These are phyloP conservation scores for Chloropsis cyanopogon DNA, from an alignment of 2,113 vertebrate genomes.

Conservation along the genomic window DNA sequence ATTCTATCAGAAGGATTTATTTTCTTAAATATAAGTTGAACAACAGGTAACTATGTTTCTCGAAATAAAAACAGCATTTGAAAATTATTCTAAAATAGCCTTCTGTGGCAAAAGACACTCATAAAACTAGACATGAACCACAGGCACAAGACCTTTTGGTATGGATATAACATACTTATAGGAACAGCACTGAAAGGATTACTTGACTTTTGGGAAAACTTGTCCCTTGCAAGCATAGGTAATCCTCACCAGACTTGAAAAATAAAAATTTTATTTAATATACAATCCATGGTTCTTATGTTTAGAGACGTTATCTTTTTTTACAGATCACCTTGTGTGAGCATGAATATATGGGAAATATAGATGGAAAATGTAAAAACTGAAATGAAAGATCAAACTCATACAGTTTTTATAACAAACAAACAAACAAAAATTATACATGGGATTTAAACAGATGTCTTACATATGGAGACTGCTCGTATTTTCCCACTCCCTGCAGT, in stretches of 20 bases:
- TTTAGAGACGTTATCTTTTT: not conserved
- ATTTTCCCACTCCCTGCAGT: not conserved
- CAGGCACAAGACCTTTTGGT: not conserved
- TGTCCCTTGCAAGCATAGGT: not conserved
- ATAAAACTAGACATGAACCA: not conserved
- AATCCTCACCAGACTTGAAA: not conserved
- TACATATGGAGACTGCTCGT: not conserved
- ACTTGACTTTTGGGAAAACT: not conserved
- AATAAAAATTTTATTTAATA: not conserved
- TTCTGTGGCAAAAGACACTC: not conserved
- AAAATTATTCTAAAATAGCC: not conserved
- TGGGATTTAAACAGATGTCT: not conserved
- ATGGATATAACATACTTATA: not conserved
- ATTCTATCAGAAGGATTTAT: not conserved
- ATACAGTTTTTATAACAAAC: not conserved
- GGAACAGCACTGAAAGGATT: not conserved
- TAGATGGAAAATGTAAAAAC: not conserved
- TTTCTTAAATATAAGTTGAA: not conserved
- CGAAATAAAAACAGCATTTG: not conserved
- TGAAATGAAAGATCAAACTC: not conserved
- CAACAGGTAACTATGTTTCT: not conserved
- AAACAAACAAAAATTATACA: not conserved
- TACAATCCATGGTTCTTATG: not conserved
- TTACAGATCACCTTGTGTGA: not conserved
- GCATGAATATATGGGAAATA: not conserved